Evolutionary conservation across 2,797 vertebrate genomes (phyloP), one percentile per base, ranked within the genome.

Genomic region (Melanotaenia nigrans): DNA sequence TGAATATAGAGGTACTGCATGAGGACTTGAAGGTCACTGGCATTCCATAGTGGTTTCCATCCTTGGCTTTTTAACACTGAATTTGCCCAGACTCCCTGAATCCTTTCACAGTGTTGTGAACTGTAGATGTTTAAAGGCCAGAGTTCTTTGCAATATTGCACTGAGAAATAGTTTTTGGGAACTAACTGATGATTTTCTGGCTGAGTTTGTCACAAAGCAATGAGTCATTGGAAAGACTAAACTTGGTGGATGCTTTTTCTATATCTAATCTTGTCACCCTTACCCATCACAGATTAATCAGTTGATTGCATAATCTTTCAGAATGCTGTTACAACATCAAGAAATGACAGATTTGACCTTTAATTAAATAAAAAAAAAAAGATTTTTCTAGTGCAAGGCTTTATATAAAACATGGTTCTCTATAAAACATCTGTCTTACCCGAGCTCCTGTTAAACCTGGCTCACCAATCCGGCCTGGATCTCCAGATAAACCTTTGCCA

Each of bases 401-500:
- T 18, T n/a, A 7, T 30, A 30, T 7, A 28, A 54, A 24, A 10
- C 11, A 18, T 12, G 12, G 3, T 1, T 3, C 4, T 30, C 38
- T 30, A 30, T 30, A 30, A 30, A 30, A 30, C 28, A 30, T 64
- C 92, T 35, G 3, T 53, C 47, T 95, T 94, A 99, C 98, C 96
- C 97, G 94, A 78, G 98, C 97, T 40, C 98, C 98, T 0, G 96
- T 96, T 67, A 99, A 92, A 28, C 98, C 98, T 42, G 97, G 91
- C 84, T 99, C 98, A 42, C 98, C 98, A 1, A 77, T 93, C 60
- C 98, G 97, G 22, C 98, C 98, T 14, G 94, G 94, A 74, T 99
- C 98, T 57, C 98, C 98, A 49, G 77, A 66, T 20, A 95, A 92
- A 78, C 97, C 98, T 93, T 99, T 99, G 47, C 95, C 87, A 0